phyloP scores from a whole-genome alignment of 2,888 invertebrate genomes.

The Hypomecis atomaria region DNA sequence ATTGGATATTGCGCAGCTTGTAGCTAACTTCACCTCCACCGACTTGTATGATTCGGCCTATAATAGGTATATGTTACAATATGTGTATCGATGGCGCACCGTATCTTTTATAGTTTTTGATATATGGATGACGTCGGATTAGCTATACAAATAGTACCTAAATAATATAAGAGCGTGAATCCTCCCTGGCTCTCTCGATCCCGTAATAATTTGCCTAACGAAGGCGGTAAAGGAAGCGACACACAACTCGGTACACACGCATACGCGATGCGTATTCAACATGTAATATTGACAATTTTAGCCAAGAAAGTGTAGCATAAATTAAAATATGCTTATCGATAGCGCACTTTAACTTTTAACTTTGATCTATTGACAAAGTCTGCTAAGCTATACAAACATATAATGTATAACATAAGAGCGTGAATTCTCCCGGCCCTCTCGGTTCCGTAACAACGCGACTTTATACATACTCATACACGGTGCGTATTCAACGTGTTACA shows the following conservation, averaged over 20 bases:
- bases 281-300: too few relatives aligned
- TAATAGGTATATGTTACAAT: too few relatives aligned
- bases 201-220: slow-evolving; percentile 37
- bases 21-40: too few relatives aligned
- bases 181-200: slow-evolving; percentile 30
- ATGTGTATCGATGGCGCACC: too few relatives aligned
- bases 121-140: too few relatives aligned
- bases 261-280: slow-evolving; percentile 7
- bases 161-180: slow-evolving; percentile 34
- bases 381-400: slow-evolving; percentile 36
- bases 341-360: too few relatives aligned
- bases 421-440: slow-evolving; percentile 30
- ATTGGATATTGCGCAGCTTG: too few relatives aligned
- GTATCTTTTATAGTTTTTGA: too few relatives aligned
- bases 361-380: too few relatives aligned
- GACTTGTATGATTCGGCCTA: too few relatives aligned
- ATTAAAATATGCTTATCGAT: too few relatives aligned
- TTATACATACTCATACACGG: not conserved
- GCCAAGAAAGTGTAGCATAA: too few relatives aligned
- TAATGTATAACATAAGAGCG: slow-evolving; percentile 36
- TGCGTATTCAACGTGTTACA: slow-evolving; percentile 5
- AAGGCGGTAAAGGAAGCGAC: slow-evolving; percentile 22
- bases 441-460: slow-evolving; percentile 30
- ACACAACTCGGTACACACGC: slow-evolving; percentile 14
- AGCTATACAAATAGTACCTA: slow-evolving; percentile 37